Evolutionary conservation across 2,797 vertebrate genomes (phyloP).

Genomic region (Artibeus lituratus): DNA sequence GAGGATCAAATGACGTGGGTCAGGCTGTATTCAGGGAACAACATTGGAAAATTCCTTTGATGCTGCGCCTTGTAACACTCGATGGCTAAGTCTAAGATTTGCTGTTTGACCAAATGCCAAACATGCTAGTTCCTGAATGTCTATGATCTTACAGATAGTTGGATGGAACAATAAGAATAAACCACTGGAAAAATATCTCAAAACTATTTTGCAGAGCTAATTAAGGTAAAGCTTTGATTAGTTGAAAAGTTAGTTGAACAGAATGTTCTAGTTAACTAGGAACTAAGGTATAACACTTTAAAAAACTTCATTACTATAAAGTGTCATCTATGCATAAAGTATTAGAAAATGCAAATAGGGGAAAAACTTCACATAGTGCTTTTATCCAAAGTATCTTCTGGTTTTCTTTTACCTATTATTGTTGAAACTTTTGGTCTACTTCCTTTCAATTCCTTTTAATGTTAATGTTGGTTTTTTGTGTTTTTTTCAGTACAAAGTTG

Average conservation of each 20-base stretch:
- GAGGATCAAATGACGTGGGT: conserved; percentile 64
- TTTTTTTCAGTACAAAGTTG: neutral
- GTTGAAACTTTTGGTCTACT: neutral
- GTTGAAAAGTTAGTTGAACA: conserved; percentile 28
- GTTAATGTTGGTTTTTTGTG: neutral
- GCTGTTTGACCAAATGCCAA: conserved; percentile 67
- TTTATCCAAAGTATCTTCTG: neutral
- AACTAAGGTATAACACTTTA: neutral
- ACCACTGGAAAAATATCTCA: conserved; percentile 1
- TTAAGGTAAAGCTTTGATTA: conserved; percentile 29
- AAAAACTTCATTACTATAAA: neutral
- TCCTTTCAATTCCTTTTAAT: neutral
- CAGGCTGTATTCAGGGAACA: conserved; percentile 33
- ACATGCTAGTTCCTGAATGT: conserved; percentile 25
- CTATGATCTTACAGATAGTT: conserved; percentile 52
- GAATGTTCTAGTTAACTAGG: conserved; percentile 3
- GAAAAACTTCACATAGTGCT: neutral
- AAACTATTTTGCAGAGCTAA: conserved; percentile 15
- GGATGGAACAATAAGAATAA: conserved; percentile 44
- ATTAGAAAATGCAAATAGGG: neutral
- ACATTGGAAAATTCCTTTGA: conserved; percentile 66
- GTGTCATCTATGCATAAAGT: neutral
- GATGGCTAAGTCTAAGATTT: conserved; percentile 58
- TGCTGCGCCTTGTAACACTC: conserved; percentile 48
- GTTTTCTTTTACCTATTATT: neutral